phyloP scores from a whole-genome alignment of 1,140 invertebrate genomes.

The Lucilia sericata region DNA sequence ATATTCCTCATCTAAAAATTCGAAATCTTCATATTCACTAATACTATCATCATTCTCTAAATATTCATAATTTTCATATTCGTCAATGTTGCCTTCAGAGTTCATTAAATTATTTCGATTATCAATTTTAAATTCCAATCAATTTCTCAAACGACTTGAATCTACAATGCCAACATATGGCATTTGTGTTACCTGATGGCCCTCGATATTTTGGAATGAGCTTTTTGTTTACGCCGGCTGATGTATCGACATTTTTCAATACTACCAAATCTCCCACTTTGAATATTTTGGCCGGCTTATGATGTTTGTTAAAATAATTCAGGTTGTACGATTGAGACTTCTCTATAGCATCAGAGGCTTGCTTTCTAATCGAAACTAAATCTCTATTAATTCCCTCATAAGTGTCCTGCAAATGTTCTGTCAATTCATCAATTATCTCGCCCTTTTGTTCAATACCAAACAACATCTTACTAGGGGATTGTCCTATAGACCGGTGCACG shows the following conservation, averaged over 20 bases:
- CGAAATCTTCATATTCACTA: background rate
- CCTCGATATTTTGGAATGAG: slow-evolving; percentile 19
- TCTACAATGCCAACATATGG: slow-evolving; percentile 20
- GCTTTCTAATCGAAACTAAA: background rate
- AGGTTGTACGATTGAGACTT: slow-evolving; percentile 14
- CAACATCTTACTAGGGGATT: slow-evolving; percentile 19
- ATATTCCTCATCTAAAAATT: background rate
- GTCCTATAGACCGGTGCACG: background rate
- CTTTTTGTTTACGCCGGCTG: slow-evolving; percentile 15
- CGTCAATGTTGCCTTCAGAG: slow-evolving; percentile 2
- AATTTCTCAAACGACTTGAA: slow-evolving; percentile 22
- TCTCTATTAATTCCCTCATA: background rate
- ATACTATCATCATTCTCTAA: slow-evolving; percentile 1
- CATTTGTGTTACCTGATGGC: slow-evolving; percentile 33
- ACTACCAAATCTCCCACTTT: slow-evolving; percentile 36
- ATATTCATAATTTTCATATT: slow-evolving; percentile 10
- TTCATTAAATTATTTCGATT: background rate
- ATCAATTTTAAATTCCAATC: background rate
- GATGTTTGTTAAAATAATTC: background rate
- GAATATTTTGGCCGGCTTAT: background rate
- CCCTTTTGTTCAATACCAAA: slow-evolving; percentile 39
- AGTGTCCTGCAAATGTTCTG: slow-evolving; percentile 27
- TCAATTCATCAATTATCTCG: slow-evolving; percentile 17
- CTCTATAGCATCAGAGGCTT: background rate
- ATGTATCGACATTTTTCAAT: slow-evolving; percentile 23